Conservation (phyloP, 2,888 invertebrate genomes). For the Neoscelio sp. region DNA sequence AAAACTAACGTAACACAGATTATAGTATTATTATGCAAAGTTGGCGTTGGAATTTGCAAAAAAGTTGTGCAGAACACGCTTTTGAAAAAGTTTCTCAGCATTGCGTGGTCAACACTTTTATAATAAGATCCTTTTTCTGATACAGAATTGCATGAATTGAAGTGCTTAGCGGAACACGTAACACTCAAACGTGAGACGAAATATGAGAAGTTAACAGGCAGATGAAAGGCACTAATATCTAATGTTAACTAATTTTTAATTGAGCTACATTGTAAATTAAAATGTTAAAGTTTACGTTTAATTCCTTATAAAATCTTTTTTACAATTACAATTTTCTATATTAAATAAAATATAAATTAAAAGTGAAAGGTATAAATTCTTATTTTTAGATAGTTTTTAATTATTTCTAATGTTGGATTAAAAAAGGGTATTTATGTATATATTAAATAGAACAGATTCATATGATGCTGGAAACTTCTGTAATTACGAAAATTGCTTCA, state of each 20-base stretch:
- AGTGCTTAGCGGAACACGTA: conserved; percentile 40
- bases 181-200: too few relatives aligned
- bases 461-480: conserved; percentile 21
- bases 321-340: too few relatives aligned
- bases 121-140: conserved; percentile 19
- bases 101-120: conserved; percentile 28
- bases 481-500: conserved; percentile 54
- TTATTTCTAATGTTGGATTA: neutral
- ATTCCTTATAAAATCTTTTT: too few relatives aligned
- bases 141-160: conserved; percentile 36
- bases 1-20: neutral
- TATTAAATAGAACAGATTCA: conserved; percentile 11
- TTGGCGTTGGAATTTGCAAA: conserved; percentile 17
- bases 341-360: too few relatives aligned
- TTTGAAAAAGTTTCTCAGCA: conserved; percentile 12
- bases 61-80: conserved; percentile 5
- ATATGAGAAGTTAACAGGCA: conserved; percentile 10
- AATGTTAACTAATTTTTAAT: conserved; percentile 11
- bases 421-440: neutral
- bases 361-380: too few relatives aligned
- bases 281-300: too few relatives aligned
- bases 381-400: too few relatives aligned
- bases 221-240: conserved; percentile 5
- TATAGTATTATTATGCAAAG: conserved; percentile 19
- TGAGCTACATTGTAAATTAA: too few relatives aligned